Conservation (phyloP, 37 sponge, comb jelly and placozoan genomes). For the Ianthella basta region DNA sequence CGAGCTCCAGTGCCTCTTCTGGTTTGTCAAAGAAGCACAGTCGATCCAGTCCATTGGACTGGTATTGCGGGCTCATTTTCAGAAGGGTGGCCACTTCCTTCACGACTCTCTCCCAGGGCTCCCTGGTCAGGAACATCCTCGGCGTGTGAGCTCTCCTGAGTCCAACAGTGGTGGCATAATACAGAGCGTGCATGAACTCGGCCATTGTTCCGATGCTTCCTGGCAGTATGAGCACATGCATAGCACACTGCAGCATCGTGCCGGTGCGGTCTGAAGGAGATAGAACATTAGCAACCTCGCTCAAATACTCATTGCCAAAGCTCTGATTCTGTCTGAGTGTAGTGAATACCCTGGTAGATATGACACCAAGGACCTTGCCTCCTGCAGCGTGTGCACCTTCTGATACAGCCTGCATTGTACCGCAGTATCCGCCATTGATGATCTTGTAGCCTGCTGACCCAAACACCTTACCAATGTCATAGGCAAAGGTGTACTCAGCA, state of each 20-base stretch:
- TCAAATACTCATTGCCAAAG: slow-evolving; percentile 59
- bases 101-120: slow-evolving; percentile 49
- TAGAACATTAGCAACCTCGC: slow-evolving; percentile 15
- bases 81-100: not conserved
- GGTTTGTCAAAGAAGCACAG: slow-evolving; percentile 30
- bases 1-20: slow-evolving; percentile 35
- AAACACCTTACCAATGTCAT: slow-evolving; percentile 42
- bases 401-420: slow-evolving; percentile 77
- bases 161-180: slow-evolving; percentile 28
- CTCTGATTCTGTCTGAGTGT: not conserved
- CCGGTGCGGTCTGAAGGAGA: slow-evolving; percentile 40
- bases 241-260: slow-evolving; percentile 41
- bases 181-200: slow-evolving; percentile 64
- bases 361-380: slow-evolving; percentile 41
- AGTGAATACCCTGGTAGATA: slow-evolving; percentile 64
- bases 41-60: too few relatives aligned
- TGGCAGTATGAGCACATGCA: slow-evolving; percentile 57
- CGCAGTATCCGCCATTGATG: slow-evolving; percentile 72
- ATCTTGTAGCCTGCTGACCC: slow-evolving; percentile 65
- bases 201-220: slow-evolving; percentile 77
- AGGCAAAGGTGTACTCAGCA: slow-evolving; percentile 52
- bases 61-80: not conserved
- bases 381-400: slow-evolving; percentile 56
- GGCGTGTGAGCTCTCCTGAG: slow-evolving; percentile 31
- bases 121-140: slow-evolving; percentile 44